Base-by-base conservation (phyloP, 2,797 vertebrate genomes). In the Harpagifer antarcticus region DNA sequence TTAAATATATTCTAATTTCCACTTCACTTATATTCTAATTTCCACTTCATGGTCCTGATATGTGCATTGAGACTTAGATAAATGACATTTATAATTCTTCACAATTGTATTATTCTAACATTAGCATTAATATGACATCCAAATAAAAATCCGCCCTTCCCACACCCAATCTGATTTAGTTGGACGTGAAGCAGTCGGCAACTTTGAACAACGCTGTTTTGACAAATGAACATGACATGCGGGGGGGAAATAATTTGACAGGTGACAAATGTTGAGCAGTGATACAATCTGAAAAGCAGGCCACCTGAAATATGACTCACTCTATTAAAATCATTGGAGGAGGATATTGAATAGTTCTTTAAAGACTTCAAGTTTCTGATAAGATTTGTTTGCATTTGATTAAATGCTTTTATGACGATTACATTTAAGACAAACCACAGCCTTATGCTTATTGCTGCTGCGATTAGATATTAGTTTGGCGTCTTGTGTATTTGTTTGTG, bases 281-380 rank as follows among this genome's bases (percentile, higher is more conserved):
- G 94, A 96, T 96, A 95, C 92, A 92, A 95, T 95, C 94, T 95
- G 95, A 96, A 94, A 94, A 91, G 91, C 93, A 84, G 91, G 90
- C 93, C 94, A 95, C 92, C 94, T 94, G 92, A 95, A 95, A 96
- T 95, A 96, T 94, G 94, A 94, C 93, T 95, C 92, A 92, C 94
- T 95, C 94, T 92, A 95, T 95, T 96, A 95, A 95, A 95, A 95
- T 95, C 93, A 94, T 94, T 95, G 92, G 93, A 74, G 77, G 91
- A 95, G 94, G 94, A 95, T 96, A 95, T 95, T 96, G 94, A 95
- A 94, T 94, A 91, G 91, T 95, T 93, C 90, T 95, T 96, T 94
- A 95, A 95, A 94, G 94, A 95, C 92, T 92, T 86, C 77, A 89
- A 92, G 90, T 91, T 95, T 90, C 93, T 89, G 91, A 94, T 95